A percentile compares a stretch with the other conserved stretches of the same genome.
Conservation (phyloP, 1,140 invertebrate species). For the Musca domestica region DNA sequence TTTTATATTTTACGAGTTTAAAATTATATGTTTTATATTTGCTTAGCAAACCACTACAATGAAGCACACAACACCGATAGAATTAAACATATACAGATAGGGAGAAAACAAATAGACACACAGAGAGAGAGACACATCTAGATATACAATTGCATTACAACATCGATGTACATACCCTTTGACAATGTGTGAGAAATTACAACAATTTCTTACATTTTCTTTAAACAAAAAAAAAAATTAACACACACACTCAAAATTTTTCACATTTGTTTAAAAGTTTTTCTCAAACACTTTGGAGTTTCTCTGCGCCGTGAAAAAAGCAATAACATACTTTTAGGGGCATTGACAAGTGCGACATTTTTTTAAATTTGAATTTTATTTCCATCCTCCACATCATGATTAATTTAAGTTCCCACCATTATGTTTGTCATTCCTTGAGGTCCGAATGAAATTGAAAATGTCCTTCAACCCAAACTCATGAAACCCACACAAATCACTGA, state of each 20-base stretch:
- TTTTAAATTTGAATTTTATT: too few relatives aligned
- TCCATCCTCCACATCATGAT: too few relatives aligned
- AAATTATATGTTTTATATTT: too few relatives aligned
- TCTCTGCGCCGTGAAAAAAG: background rate
- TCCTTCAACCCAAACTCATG: conserved; percentile 5
- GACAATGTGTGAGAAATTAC: too few relatives aligned
- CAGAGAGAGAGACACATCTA: conserved; percentile 37
- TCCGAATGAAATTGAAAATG: conserved; percentile 8
- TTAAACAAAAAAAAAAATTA: too few relatives aligned
- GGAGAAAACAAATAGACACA: conserved; percentile 42
- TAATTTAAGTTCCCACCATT: too few relatives aligned
- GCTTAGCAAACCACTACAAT: conserved; percentile 2
- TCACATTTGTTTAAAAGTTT: conserved; percentile 5
- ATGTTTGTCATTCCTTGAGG: too few relatives aligned
- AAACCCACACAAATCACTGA: background rate
- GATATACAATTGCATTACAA: conserved; percentile 50
- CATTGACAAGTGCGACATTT: background rate
- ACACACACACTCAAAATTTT: background rate
- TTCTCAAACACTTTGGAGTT: background rate
- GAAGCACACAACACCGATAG: conserved; percentile 20
- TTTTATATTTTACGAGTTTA: too few relatives aligned
- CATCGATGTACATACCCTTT: conserved; percentile 51
- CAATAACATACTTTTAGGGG: background rate
- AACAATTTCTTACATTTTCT: too few relatives aligned
- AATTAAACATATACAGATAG: conserved; percentile 11